Conservation (phyloP, 1,140 invertebrate species). For the Sipha flava region DNA sequence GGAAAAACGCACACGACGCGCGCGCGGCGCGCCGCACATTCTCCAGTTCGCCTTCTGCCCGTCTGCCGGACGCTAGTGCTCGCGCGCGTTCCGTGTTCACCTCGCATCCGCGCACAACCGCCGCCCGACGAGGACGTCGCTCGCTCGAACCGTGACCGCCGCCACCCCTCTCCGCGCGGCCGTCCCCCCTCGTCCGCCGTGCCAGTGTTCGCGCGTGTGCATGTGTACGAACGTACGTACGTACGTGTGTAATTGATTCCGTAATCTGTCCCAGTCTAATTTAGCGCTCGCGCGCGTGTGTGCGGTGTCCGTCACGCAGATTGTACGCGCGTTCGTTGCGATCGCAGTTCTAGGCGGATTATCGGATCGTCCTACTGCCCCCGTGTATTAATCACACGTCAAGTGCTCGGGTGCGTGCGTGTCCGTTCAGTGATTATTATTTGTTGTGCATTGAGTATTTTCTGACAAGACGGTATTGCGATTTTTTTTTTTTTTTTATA, state of each 20-base stretch:
- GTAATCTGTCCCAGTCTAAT: conserved; percentile 14
- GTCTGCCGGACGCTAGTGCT: conserved; percentile 12
- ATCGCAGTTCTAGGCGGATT: too few species aligned
- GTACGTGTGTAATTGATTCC: conserved; percentile 22
- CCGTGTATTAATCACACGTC: too few species aligned
- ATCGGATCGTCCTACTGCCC: too few species aligned
- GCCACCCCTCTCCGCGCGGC: neutral
- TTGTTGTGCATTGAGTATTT: too few species aligned
- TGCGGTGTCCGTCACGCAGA: neutral
- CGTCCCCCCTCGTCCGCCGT: neutral
- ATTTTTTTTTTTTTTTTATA: too few species aligned
- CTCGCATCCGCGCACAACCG: neutral
- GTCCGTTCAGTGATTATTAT: too few species aligned
- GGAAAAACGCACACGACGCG: conserved; percentile 20
- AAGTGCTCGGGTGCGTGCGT: too few species aligned
- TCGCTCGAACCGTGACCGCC: neutral
- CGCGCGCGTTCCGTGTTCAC: neutral
- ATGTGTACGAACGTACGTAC: neutral
- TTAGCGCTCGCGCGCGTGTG: neutral
- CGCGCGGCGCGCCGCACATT: conserved; percentile 24
- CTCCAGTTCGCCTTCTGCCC: conserved; percentile 21
- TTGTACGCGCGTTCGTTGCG: neutral
- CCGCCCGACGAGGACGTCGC: neutral
- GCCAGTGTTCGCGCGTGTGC: neutral
- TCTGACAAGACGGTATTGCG: too few species aligned